Evolutionary conservation across 1,140 invertebrate species (phyloP), one percentile per base, ranked within the genome.

Genomic region (Heliothis virescens): DNA sequence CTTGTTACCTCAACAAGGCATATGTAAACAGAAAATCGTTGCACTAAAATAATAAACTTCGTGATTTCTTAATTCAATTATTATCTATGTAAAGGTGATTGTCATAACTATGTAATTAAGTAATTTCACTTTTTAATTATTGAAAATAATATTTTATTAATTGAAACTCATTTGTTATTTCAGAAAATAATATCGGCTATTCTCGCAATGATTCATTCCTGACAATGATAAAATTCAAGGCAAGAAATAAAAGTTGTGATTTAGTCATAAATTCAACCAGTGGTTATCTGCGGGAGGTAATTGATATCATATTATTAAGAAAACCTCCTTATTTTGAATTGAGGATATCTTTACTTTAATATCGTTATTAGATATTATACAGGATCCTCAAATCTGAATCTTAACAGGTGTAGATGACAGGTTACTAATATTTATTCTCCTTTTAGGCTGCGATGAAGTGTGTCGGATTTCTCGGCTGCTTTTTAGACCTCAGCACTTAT

Each of bases 231-330:
- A 80, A 95, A 11, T 76, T 89, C 12, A 63, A 75, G 41, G 71
- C 85, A 5, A 95, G 93, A 0, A 83, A 91, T 4, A 72, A 87
- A 53, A 95, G 96, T 18, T 95, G 95, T 21, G 94, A 96, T 84
- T 73, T 96, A 4, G 89, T 96, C 12, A 83, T 96, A 1, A 95
- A 82, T 9, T 81, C 75, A 29, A 73, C 81, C 4, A 82, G 80
- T 67, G 84, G 82, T 21, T 77, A 79, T 29, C 50, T 73, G 41
- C 57, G 80, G 3, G 50, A 81, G 41, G 80, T 81, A 52, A 78
- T n/a, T 57, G n/a, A 26, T 41, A 41, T 41, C 4, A 7, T 9
- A 41, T 7, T 41, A 34, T 34, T 34, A 1, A 34, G 1, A 3
- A 41, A 41, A 16, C 55, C 2, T 52, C 50, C 1, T 34, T 34